Evolutionary conservation across 2,113 vertebrate genomes (phyloP).

Genomic region (Megaceryle maxima): DNA sequence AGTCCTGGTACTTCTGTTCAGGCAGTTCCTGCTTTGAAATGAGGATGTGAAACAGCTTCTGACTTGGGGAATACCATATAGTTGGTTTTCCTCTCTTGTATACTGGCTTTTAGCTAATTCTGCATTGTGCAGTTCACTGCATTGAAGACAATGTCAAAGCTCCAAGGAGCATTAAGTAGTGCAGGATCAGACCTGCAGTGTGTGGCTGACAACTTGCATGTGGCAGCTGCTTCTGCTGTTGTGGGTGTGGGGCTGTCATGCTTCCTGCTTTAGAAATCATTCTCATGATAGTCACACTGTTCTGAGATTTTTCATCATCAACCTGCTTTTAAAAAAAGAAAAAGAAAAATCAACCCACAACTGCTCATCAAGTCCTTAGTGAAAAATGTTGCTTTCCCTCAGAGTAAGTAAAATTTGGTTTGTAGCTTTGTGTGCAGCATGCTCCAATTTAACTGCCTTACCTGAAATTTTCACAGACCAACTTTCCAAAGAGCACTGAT

Average conservation of each 20-base stretch:
- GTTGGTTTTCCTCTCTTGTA: background rate
- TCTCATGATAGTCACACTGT: conserved; percentile 61
- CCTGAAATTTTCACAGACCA: background rate
- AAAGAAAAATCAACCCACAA: conserved; percentile 41
- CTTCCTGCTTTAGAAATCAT: conserved; percentile 62
- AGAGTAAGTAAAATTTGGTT: background rate
- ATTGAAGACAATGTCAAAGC: background rate
- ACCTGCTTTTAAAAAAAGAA: conserved; percentile 55
- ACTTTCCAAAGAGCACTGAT: background rate
- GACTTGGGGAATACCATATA: background rate
- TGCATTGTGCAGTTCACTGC: background rate
- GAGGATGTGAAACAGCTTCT: background rate
- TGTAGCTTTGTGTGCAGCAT: background rate
- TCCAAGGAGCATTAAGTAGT: background rate
- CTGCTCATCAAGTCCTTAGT: background rate
- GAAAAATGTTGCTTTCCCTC: conserved; percentile 15
- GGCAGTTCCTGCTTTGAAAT: background rate
- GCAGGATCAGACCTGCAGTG: background rate
- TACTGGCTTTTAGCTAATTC: background rate
- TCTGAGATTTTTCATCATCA: conserved; percentile 36
- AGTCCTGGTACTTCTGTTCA: background rate
- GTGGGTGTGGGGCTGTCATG: conserved; percentile 63
- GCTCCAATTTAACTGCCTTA: background rate
- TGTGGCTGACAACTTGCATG: conserved; percentile 33
- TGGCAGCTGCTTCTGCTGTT: conserved; percentile 55